Percentiles rank a stretch among this genome's conserved stretches.
These are phyloP conservation scores for Triops cancriformis DNA, from an alignment of 1,140 invertebrate species.

Conservation along the genomic window DNA sequence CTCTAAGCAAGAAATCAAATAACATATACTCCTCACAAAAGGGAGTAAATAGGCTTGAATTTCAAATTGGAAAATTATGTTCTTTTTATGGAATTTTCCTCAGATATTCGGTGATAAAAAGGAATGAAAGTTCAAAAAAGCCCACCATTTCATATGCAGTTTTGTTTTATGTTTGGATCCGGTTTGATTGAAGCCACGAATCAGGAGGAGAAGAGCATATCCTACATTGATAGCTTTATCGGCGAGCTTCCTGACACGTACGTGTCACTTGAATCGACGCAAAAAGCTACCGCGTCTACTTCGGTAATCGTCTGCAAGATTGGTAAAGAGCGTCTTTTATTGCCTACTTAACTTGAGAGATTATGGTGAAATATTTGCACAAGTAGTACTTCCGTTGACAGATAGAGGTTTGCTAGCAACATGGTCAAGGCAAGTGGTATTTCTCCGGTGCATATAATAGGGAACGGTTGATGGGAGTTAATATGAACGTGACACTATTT, in stretches of 20 bases:
- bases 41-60: neutral
- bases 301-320: too few species aligned
- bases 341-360: neutral
- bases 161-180: neutral
- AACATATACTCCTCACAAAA: neutral
- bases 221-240: slow-evolving; percentile 1
- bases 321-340: neutral
- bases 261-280: too few species aligned
- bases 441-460: too few species aligned
- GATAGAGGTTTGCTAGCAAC: neutral
- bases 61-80: neutral
- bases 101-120: neutral
- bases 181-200: neutral
- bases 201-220: neutral
- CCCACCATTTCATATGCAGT: neutral
- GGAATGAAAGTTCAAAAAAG: neutral
- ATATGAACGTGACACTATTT: neutral
- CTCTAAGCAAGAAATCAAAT: too few species aligned
- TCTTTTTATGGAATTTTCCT: neutral
- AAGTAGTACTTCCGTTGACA: neutral
- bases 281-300: too few species aligned
- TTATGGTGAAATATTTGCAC: too few species aligned
- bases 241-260: neutral
- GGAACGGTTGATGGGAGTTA: neutral
- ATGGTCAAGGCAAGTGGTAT: neutral